These are phyloP conservation scores for Thunnus thynnus DNA, from an alignment of 2,113 vertebrate genomes.

Conservation along the genomic window DNA sequence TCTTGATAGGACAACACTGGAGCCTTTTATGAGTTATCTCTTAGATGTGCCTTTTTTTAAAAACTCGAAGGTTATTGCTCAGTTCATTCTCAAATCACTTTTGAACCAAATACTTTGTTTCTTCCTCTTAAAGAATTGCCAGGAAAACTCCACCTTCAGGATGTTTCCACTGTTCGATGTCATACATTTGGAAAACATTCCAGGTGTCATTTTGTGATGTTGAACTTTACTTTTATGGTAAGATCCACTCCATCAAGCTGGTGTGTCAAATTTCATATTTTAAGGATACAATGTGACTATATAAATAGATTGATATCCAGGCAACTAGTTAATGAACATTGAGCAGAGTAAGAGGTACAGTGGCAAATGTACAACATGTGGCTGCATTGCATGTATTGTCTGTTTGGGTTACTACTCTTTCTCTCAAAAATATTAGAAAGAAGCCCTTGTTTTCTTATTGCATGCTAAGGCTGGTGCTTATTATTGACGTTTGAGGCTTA, in stretches of 20 bases:
- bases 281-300: not conserved
- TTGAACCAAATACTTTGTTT: constrained; percentile 20
- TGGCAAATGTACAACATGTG: too few relatives aligned
- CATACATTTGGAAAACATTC: constrained; percentile 21
- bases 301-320: not conserved
- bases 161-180: constrained; percentile 7
- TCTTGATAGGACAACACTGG: constrained; percentile 42
- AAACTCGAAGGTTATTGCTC: constrained; percentile 16
- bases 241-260: not conserved
- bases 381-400: too few relatives aligned
- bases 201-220: constrained; percentile 11
- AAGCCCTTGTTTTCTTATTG: not conserved
- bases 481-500: constrained; percentile 11
- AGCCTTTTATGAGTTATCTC: constrained; percentile 39
- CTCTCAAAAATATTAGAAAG: not conserved
- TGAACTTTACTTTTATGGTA: constrained; percentile 20
- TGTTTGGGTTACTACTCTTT: too few relatives aligned
- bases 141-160: not conserved
- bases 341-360: too few relatives aligned
- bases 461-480: constrained; percentile 2
- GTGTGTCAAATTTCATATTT: not conserved
- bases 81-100: constrained; percentile 9
- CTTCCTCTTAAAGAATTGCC: not conserved
- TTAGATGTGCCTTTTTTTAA: constrained; percentile 18
- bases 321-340: not conserved